Evolutionary conservation across 2,797 vertebrate species (phyloP), one percentile per base, ranked within the genome.

Genomic region (Lerista edwardsae): DNA sequence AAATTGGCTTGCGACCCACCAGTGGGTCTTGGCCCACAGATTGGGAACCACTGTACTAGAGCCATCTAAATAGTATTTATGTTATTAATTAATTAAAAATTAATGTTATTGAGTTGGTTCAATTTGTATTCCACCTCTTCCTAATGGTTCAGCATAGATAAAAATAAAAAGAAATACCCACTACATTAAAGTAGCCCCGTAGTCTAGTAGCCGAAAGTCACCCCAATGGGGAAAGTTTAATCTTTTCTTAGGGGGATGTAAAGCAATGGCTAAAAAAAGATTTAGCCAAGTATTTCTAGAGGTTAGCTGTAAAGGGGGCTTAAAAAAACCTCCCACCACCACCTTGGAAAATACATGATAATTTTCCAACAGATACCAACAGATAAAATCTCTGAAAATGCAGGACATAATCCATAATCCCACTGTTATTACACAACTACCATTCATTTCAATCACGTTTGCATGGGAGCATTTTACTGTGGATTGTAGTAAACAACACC

Each of bases 401-500:
- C 59, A 59, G 36, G 80, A 36, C 34, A 77, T 57, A 84, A 68
- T 77, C 75, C 75, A 76, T 84, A 76, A 84, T 77, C 65, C 29
- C 23, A 27, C 65, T 71, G 31, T 59, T 36, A 34, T 39, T 65
- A 10, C 62, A 36, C 36, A 77, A 29, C 39, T 31, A 51, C 41
- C 75, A 84, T 84, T 84, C 82, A 84, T 77, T 84, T 77, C 65
- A 79, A 77, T 84, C 74, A 84, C 39, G 65, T 78, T 84, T 55
- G 62, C 68, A 84, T 29, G 31, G 34, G 82, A 77, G 75, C 61
- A 68, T 11, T 69, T 77, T 71, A n/a, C 82, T 71, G 29, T 67
- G 73, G 47, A 36, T 31, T 77, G 51, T 84, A 84, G 75, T 84
- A 84, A 84, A 77, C 74, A 94, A 93, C 92, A 92, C 86, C 90